A percentile compares a stretch with the other conserved stretches of the same genome.
Evolutionary conservation across 2,888 invertebrate species (phyloP).

Genomic region (Lasioglossum marginatum): DNA sequence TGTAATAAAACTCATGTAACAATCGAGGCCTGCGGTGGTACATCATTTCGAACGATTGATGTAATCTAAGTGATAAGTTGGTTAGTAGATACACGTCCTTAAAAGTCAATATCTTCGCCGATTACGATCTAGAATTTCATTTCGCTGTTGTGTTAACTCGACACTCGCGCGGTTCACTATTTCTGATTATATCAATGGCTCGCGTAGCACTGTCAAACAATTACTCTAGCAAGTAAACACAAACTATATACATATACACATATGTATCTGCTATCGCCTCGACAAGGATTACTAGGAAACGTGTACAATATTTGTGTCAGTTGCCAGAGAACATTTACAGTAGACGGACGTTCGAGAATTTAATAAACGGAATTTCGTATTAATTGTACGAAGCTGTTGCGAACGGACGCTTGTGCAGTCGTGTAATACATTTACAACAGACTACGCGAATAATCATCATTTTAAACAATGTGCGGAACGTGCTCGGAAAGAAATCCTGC

Average conservation of each 20-base stretch:
- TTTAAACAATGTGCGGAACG: too few relatives aligned
- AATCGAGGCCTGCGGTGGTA: background rate
- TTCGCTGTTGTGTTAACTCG: background rate
- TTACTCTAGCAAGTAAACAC: constrained; percentile 7
- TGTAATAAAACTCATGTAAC: background rate
- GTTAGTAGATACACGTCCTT: background rate
- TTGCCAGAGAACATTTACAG: background rate
- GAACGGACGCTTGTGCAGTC: background rate
- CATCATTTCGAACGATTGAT: background rate
- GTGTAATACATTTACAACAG: background rate
- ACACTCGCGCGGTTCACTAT: background rate
- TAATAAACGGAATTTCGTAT: constrained; percentile 1
- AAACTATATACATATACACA: background rate
- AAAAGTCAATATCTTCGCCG: background rate
- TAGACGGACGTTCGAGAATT: background rate
- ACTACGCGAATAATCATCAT: background rate
- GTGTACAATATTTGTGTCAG: background rate
- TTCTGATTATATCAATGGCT: constrained; percentile 16
- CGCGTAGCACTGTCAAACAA: constrained; percentile 3
- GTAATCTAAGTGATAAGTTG: background rate
- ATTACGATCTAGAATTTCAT: background rate
- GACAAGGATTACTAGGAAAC: background rate
- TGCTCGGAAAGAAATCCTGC: too few relatives aligned
- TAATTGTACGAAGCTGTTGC: background rate
- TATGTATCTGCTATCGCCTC: background rate